phyloP scores from a whole-genome alignment of 2,113 vertebrate species.

The Campylomormyrus numenius region DNA sequence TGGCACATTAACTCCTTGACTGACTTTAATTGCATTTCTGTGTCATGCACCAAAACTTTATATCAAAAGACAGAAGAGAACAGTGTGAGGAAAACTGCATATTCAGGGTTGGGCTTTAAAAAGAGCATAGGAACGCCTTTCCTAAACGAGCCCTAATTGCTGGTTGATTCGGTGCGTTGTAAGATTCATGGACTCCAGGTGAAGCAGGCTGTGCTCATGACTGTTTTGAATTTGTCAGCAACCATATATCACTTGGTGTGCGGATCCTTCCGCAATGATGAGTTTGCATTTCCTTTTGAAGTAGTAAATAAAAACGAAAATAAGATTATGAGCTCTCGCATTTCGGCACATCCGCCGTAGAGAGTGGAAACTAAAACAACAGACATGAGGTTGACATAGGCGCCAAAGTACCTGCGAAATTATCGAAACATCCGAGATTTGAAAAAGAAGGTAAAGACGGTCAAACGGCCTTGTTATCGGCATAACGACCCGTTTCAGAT shows the following conservation, averaged over 20 bases:
- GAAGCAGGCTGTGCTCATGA: not conserved
- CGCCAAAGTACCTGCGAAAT: conserved; percentile 10
- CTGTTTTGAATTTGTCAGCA: not conserved
- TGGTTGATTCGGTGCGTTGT: not conserved
- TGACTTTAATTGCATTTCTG: conserved; percentile 53
- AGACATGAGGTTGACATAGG: not conserved
- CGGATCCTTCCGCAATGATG: not conserved
- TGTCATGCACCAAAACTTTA: not conserved
- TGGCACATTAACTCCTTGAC: conserved; percentile 26
- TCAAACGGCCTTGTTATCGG: conserved; percentile 24
- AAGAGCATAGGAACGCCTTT: not conserved
- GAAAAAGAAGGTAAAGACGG: conserved; percentile 16
- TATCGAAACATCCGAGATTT: conserved; percentile 11
- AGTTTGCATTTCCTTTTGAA: not conserved
- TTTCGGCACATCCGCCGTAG: not conserved
- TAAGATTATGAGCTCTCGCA: not conserved
- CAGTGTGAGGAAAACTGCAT: not conserved
- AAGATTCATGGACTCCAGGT: not conserved
- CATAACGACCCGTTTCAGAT: conserved; percentile 25
- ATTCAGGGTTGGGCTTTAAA: not conserved
- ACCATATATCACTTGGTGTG: not conserved
- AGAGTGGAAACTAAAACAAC: not conserved
- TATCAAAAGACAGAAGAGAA: not conserved
- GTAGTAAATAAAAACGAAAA: not conserved
- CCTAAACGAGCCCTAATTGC: conserved; percentile 1